A percentile compares a stretch with the other conserved stretches of the same genome.
phyloP scores from a whole-genome alignment of 2,797 vertebrate genomes.

The Cercopithecus mitis region DNA sequence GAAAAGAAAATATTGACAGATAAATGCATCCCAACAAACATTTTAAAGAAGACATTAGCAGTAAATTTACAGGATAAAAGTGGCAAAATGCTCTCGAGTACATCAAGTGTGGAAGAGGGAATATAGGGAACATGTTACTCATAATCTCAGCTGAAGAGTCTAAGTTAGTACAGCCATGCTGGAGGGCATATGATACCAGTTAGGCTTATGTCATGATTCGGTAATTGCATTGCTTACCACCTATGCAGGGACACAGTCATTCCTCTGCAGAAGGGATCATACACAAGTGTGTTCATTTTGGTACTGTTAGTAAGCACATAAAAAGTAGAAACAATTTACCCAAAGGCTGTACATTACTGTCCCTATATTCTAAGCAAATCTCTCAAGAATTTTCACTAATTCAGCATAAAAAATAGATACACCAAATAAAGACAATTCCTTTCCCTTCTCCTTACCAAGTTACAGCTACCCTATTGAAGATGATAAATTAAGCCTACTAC shows the following conservation, averaged over 20 bases:
- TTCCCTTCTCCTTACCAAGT: neutral
- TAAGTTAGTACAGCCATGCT: neutral
- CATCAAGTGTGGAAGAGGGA: neutral
- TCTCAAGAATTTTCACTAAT: neutral
- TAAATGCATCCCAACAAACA: neutral
- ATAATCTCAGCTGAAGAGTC: neutral
- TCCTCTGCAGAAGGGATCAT: neutral
- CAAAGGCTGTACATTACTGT: neutral
- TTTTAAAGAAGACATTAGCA: neutral
- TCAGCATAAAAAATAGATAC: neutral
- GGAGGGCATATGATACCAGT: fast-evolving
- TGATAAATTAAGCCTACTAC: neutral
- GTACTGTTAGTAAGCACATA: neutral
- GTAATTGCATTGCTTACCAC: neutral
- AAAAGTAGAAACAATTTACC: neutral
- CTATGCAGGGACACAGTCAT: neutral
- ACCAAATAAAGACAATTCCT: neutral
- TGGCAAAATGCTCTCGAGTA: neutral
- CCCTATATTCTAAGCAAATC: neutral
- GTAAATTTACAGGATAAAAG: neutral
- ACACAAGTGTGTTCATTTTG: neutral
- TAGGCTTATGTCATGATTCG: neutral
- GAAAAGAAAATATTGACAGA: constrained; percentile 32
- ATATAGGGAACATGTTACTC: fast-evolving
- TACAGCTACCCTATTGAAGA: neutral